Evolutionary conservation across 2,888 invertebrate species (phyloP).

Genomic region (Desoria tigrina): DNA sequence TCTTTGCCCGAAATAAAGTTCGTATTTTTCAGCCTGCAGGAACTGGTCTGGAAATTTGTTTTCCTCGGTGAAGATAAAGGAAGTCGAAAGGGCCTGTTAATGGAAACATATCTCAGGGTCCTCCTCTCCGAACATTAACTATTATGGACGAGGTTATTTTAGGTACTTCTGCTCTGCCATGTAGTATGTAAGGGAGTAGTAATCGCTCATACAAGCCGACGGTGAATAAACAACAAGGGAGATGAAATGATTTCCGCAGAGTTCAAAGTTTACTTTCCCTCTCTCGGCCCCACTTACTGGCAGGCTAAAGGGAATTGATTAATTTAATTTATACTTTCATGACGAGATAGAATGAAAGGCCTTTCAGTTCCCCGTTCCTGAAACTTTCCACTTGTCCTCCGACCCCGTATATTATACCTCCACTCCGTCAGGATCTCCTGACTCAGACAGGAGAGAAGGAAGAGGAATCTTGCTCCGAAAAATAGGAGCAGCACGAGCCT

Average conservation of each 20-base stretch:
- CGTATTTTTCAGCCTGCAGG: no score
- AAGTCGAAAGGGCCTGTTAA: no score
- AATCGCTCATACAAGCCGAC: conserved; percentile 16
- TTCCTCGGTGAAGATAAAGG: no score
- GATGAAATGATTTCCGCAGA: conserved; percentile 20
- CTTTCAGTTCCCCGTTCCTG: conserved; percentile 5
- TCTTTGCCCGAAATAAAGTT: no score
- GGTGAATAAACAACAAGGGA: conserved; percentile 15
- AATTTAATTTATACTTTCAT: conserved; percentile 32
- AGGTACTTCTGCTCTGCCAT: neutral
- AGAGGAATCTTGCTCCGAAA: no score
- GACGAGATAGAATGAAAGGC: neutral
- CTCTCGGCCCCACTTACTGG: conserved; percentile 23
- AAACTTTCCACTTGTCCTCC: conserved; percentile 21
- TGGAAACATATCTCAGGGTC: no score
- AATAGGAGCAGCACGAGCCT: no score
- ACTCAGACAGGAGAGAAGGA: no score
- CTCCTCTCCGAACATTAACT: no score
- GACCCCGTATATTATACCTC: neutral
- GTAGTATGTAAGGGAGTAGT: no score
- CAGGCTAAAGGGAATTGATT: conserved; percentile 25
- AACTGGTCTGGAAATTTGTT: no score
- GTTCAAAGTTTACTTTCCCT: conserved; percentile 34
- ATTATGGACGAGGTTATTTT: no score
- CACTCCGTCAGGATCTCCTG: neutral